Evolutionary conservation across 2,888 invertebrate species (phyloP).

Genomic region (Sipha maydis): DNA sequence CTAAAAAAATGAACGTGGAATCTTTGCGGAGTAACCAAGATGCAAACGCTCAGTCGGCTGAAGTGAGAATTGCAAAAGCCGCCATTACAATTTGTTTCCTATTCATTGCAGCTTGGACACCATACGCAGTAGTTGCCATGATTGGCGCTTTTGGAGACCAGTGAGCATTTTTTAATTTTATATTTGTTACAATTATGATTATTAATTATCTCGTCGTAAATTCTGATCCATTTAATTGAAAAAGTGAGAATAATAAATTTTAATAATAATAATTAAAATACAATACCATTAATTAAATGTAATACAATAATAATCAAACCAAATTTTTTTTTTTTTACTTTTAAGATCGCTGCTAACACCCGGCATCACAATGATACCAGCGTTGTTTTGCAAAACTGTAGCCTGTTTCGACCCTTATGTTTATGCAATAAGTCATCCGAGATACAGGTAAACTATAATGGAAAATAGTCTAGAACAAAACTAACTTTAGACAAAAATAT

Average conservation of each 20-base stretch:
- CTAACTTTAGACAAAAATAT: no score
- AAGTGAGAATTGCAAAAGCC: conserved; percentile 87
- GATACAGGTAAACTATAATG: conserved; percentile 74
- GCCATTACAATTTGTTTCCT: conserved; percentile 88
- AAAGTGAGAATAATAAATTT: not conserved
- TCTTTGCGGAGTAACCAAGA: conserved; percentile 80
- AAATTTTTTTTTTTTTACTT: conserved; percentile 32
- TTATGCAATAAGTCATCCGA: conserved; percentile 91
- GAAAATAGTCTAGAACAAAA: no score
- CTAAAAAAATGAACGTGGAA: conserved; percentile 92
- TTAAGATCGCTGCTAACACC: conserved; percentile 69
- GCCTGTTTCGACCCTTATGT: conserved; percentile 93
- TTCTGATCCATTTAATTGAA: no score
- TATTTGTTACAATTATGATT: no score
- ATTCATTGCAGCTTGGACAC: conserved; percentile 89
- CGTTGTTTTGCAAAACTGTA: conserved; percentile 85
- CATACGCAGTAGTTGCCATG: conserved; percentile 84
- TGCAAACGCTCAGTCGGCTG: conserved; percentile 77
- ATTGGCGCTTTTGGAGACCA: conserved; percentile 83
- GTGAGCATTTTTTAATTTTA: conserved; percentile 14
- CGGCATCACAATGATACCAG: conserved; percentile 82
- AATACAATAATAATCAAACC: not conserved
- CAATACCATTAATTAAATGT: not conserved
- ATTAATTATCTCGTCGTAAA: no score
- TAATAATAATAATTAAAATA: not conserved